These are phyloP conservation scores for Apostichopus leukothele DNA, from an alignment of 53 echinoderm and acorn worm species.

Conservation along the genomic window DNA sequence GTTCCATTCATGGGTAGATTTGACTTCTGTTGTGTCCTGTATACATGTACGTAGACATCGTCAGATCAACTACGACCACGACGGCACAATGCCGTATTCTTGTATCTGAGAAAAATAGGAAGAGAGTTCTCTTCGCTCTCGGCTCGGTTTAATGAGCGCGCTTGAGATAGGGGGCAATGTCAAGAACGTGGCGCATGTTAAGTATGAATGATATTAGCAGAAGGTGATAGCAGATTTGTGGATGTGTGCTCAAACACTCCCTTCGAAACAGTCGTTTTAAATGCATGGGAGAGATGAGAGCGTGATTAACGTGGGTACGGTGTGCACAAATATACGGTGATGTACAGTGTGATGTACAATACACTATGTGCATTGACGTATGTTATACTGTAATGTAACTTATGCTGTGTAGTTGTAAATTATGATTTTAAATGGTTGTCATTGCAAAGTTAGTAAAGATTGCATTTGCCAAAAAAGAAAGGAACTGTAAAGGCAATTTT, in stretches of 20 bases:
- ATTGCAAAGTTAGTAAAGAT: too few relatives aligned
- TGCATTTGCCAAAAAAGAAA: too few relatives aligned
- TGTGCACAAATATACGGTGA: too few relatives aligned
- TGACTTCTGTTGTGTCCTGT: not conserved
- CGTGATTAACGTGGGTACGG: too few relatives aligned
- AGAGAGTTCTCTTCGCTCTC: not conserved
- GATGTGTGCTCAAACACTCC: not conserved
- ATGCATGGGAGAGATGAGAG: not conserved
- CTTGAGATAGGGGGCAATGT: constrained; percentile 1
- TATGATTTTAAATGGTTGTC: too few relatives aligned
- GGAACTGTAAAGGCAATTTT: too few relatives aligned
- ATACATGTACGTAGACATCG: not conserved
- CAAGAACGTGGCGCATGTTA: not conserved
- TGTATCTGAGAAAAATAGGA: too few relatives aligned
- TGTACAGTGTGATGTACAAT: too few relatives aligned
- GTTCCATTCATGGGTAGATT: constrained; percentile 21
- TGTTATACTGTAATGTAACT: too few relatives aligned
- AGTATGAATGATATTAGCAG: constrained; percentile 6
- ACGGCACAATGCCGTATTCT: too few relatives aligned
- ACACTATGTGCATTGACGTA: too few relatives aligned
- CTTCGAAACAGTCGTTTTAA: not conserved
- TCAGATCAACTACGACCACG: not conserved
- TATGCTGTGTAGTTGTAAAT: too few relatives aligned
- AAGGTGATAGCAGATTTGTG: not conserved
- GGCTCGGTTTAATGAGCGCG: constrained; percentile 3